Evolutionary conservation across 2,113 vertebrate species (phyloP), one percentile per base, ranked within the genome.

Genomic region (Prolemur simus): DNA sequence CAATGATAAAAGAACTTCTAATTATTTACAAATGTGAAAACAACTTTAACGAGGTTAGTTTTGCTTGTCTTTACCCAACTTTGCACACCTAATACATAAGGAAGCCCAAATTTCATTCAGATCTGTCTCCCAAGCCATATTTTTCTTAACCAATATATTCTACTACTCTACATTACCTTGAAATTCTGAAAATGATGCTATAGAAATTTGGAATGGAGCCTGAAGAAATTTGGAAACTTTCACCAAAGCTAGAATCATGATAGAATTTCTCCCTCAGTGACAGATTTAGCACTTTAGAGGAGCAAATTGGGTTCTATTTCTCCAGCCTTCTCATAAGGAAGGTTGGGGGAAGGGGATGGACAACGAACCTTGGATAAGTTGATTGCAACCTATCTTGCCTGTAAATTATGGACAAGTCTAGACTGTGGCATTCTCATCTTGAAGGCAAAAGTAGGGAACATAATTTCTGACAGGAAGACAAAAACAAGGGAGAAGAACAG

Each of bases 11-110:
- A 91, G 49, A 39, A 37, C 3, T 84, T 71, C 64, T 69, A 32
- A 32, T 85, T 66, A 92, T 82, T 92, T 56, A 64, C 18, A 96
- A 74, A 63, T 74, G 29, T 64, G 58, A 42, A 88, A 93, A 87
- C 23, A 71, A 66, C 20, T 34, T 49, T 39, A 12, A 96, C 74
- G 60, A 63, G 8, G 66, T 63, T 58, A 34, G 25, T 68, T 93
- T 69, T 89, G 47, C 47, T 73, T 88, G 21, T 37, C 47, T 66
- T 52, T 68, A 64, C 15, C 66, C 66, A 76, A 89, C 85, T 42
- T 85, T 66, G 77, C 20, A 91, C 1, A 78, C 13, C 64, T 47
- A 80, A 21, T 63, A 90, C 17, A 68, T 2, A 73, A 32, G 9
- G 4, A 27, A 81, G 27, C 56, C 54, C 32, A 93, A 77, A 49